These are phyloP conservation scores for Garra rufa DNA, from an alignment of 2,113 vertebrate genomes.

Conservation along the genomic window DNA sequence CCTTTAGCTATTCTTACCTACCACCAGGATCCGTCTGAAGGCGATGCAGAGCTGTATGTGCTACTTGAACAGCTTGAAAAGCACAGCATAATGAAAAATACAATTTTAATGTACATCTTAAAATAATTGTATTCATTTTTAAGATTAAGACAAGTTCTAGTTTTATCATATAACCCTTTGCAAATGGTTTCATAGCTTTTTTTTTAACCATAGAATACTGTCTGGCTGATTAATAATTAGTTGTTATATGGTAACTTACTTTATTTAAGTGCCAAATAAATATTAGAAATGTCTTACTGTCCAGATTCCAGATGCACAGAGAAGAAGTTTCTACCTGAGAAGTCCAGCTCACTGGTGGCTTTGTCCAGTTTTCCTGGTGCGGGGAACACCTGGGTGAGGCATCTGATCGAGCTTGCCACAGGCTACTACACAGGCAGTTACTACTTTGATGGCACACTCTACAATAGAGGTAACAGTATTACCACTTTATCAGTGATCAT, in stretches of 20 bases:
- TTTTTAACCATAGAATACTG: background rate
- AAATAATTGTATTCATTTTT: background rate
- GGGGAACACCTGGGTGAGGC: slow-evolving; percentile 87
- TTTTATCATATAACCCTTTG: background rate
- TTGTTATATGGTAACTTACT: background rate
- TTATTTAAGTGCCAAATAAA: background rate
- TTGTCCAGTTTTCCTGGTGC: slow-evolving; percentile 88
- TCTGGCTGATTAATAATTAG: background rate
- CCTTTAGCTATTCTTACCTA: background rate
- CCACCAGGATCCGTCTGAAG: background rate
- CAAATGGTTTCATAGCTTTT: background rate
- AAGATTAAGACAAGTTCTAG: background rate
- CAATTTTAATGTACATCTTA: background rate
- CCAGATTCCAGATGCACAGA: slow-evolving; percentile 86
- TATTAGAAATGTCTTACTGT: background rate
- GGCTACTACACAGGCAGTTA: slow-evolving; percentile 90
- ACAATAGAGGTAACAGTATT: slow-evolving; percentile 83
- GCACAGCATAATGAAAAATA: background rate
- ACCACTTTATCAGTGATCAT: background rate
- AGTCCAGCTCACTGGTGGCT: slow-evolving; percentile 83
- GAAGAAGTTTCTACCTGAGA: slow-evolving; percentile 81
- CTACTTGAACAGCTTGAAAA: background rate
- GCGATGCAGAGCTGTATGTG: background rate
- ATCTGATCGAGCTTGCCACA: slow-evolving; percentile 85
- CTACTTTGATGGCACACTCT: slow-evolving; percentile 88